Evolutionary conservation across 37 sponge, comb jelly and placozoan species (phyloP).

Genomic region (Eunapius fragilis): DNA sequence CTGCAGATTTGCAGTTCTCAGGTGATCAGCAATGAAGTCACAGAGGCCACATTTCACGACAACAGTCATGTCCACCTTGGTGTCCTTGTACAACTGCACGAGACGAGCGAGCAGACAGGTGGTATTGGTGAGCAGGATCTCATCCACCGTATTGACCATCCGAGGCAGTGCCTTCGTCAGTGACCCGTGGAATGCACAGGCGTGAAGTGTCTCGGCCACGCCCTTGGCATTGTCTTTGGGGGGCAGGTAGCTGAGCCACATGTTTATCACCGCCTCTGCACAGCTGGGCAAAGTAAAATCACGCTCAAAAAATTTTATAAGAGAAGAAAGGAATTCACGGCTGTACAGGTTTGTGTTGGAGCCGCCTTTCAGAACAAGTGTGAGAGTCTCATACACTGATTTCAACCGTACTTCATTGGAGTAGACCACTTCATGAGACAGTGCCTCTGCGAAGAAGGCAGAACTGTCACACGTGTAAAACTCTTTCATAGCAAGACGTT

Average conservation of each 20-base stretch:
- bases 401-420: slow-evolving; percentile 7
- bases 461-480: slow-evolving; percentile 29
- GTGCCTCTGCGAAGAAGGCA: slow-evolving; percentile 32
- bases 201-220: background rate
- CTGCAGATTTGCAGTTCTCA: slow-evolving; percentile 6
- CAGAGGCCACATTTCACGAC: slow-evolving; percentile 18
- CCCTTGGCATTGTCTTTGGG: slow-evolving; percentile 15
- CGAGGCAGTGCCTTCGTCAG: slow-evolving; percentile 10
- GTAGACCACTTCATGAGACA: slow-evolving; percentile 22
- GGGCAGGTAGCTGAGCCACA: slow-evolving; percentile 32
- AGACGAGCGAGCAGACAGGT: slow-evolving; percentile 30
- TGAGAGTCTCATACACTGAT: slow-evolving; percentile 30
- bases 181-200: slow-evolving; percentile 23
- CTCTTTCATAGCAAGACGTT: background rate
- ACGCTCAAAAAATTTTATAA: slow-evolving; percentile 22
- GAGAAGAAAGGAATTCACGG: slow-evolving; percentile 35
- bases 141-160: background rate
- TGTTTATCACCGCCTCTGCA: slow-evolving; percentile 11
- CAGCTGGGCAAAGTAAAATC: slow-evolving; percentile 4
- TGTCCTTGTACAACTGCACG: slow-evolving; percentile 20
- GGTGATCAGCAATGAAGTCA: background rate
- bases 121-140: background rate
- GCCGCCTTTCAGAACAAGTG: slow-evolving; percentile 25
- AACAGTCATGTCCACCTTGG: slow-evolving; percentile 13
- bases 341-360: slow-evolving; percentile 6